Evolutionary conservation across 2,797 vertebrate species (phyloP).

Genomic region (Lerista edwardsae): DNA sequence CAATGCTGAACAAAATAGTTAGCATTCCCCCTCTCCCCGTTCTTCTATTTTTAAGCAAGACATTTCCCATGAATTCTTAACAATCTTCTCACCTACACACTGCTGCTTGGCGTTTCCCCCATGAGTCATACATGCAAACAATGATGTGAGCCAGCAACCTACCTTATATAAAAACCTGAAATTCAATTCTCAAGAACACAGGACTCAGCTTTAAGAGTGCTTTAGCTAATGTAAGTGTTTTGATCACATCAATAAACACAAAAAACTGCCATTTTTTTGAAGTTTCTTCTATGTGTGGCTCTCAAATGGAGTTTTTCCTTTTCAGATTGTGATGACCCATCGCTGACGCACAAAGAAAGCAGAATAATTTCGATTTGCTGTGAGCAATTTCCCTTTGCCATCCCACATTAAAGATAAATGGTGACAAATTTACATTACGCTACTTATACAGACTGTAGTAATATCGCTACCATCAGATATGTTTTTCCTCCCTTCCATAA

Average conservation of each 20-base stretch:
- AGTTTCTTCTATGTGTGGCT: background rate
- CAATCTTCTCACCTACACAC: slow-evolving; percentile 65
- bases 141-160: slow-evolving; percentile 60
- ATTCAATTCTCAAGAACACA: slow-evolving; percentile 45
- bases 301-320: background rate
- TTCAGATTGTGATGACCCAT: background rate
- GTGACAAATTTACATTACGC: background rate
- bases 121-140: slow-evolving; percentile 67
- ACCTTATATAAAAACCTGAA: slow-evolving; percentile 21
- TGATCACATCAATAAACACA: slow-evolving; percentile 35
- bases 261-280: background rate
- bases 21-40: background rate
- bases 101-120: slow-evolving; percentile 63
- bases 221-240: background rate
- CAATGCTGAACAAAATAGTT: background rate
- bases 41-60: slow-evolving; percentile 54
- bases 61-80: background rate
- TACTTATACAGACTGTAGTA: background rate
- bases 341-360: background rate
- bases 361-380: background rate
- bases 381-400: background rate
- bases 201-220: slow-evolving; percentile 38
- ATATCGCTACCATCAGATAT: background rate
- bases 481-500: background rate
- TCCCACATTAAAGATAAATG: background rate